Evolutionary conservation across 2,888 invertebrate genomes (phyloP).

Genomic region (Caenorhabditis sp.): DNA sequence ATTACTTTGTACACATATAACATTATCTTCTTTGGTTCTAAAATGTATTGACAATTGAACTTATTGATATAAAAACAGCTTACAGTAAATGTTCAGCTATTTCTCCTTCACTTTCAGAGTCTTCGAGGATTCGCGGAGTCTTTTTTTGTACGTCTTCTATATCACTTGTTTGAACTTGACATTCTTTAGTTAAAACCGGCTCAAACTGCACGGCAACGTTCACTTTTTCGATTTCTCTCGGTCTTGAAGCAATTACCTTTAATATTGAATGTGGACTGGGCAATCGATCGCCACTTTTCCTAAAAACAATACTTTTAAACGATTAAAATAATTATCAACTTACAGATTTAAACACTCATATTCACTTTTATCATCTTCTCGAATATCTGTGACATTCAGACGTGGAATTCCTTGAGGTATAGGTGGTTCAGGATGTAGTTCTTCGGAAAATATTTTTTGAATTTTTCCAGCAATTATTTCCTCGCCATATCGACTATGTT

Average conservation of each 20-base stretch:
- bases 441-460: neutral
- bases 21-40: neutral
- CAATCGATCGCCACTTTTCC: neutral
- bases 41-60: too few relatives aligned
- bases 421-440: neutral
- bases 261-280: neutral
- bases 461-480: neutral
- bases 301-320: neutral
- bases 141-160: slow-evolving; percentile 6
- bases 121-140: neutral
- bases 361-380: neutral
- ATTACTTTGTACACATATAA: slow-evolving; percentile 16
- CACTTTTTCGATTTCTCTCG: slow-evolving; percentile 11
- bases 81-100: neutral
- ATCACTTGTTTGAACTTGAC: slow-evolving; percentile 15
- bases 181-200: slow-evolving; percentile 1
- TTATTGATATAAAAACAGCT: neutral
- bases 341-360: neutral
- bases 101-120: slow-evolving; percentile 27
- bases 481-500: neutral
- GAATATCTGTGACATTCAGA: neutral
- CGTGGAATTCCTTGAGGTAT: neutral
- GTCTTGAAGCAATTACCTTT: slow-evolving; percentile 11
- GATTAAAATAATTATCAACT: too few relatives aligned
- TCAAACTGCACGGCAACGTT: neutral